Evolutionary conservation across 2,113 vertebrate species (phyloP), one percentile per base, ranked within the genome.

Genomic region (Australoheros scitulus): DNA sequence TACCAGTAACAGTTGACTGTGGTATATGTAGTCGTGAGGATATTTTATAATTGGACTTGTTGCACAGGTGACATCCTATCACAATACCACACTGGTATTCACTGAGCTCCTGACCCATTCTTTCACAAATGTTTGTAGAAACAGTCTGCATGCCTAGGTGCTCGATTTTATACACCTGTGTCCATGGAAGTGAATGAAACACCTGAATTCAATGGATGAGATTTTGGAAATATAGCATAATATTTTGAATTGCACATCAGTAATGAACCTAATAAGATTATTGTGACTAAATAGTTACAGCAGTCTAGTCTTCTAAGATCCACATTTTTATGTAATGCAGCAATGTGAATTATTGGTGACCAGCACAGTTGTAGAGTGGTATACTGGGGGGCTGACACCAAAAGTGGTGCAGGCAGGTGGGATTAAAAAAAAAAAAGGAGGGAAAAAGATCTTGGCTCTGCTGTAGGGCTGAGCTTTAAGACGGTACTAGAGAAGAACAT

Each of bases 381-480:
- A 64, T 76, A 57, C 26, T 68, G 11, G 24, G 11, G 15, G 79
- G 77, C n/a, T 84, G 32, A 78, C 63, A 65, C 41, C 36, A 61
- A 85, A 72, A 70, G 47, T 63, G 68, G n/a, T 61, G 57, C 78
- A 84, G 56, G 74, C 74, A 84, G 80, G 61, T 70, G 32, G 72
- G 80, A 60, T 52, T 2, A 0, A 10, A 36, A 11, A 32, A 75
- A 56, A 75, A 56, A 18, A 75, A 38, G 24, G 7, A 22, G 0
- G 6, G 1, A 34, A 34, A 15, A 2, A 20, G 0, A 1, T 11
- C 38, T 18, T 61, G 56, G 24, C 74, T 80, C 43, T 77, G 38
- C 83, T 80, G 68, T 86, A 29, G 34, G 65, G 20, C 77, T 83
- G 77, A 79, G 61, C 61, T 81, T 70, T 52, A 60, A 80, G 83